Conservation (phyloP, 2,888 invertebrate genomes). For the Rhagonycha lutea region DNA sequence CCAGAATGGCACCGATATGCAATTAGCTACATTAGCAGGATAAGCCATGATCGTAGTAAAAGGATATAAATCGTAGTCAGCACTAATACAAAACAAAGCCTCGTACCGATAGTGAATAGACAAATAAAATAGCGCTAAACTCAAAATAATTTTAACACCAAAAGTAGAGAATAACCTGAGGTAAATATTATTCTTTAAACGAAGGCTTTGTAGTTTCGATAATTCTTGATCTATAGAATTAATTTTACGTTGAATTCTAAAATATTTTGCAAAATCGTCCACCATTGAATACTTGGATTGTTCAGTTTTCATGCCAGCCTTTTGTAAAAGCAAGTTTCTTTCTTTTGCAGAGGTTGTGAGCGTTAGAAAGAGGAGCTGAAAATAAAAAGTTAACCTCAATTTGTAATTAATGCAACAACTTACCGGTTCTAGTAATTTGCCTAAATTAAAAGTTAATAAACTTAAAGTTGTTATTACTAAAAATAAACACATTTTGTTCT, state of each 20-base stretch:
- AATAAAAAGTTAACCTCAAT: not conserved
- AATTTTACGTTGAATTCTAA: slow-evolving; percentile 63
- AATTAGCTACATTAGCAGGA: slow-evolving; percentile 56
- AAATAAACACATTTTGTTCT: slow-evolving; percentile 46
- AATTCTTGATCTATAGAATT: slow-evolving; percentile 59
- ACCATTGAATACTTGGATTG: slow-evolving; percentile 61
- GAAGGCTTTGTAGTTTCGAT: slow-evolving; percentile 47
- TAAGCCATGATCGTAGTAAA: slow-evolving; percentile 57
- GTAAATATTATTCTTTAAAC: slow-evolving; percentile 33
- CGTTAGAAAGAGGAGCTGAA: slow-evolving; percentile 60
- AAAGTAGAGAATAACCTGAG: slow-evolving; percentile 47
- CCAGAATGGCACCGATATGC: slow-evolving; percentile 60
- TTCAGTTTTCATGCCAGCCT: slow-evolving; percentile 55
- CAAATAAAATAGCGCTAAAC: slow-evolving; percentile 49
- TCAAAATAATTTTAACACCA: slow-evolving; percentile 50
- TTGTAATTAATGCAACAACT: slow-evolving; percentile 40
- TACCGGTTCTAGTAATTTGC: slow-evolving; percentile 59
- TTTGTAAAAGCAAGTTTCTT: slow-evolving; percentile 52
- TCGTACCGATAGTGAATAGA: slow-evolving; percentile 54
- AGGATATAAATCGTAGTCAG: slow-evolving; percentile 55
- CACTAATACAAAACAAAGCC: slow-evolving; percentile 56
- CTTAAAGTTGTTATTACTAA: slow-evolving; percentile 57
- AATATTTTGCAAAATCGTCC: slow-evolving; percentile 64
- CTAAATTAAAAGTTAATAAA: slow-evolving; percentile 56
- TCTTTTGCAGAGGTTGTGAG: slow-evolving; percentile 57